These are phyloP conservation scores for Orthosia cruda DNA, from an alignment of 2,888 invertebrate genomes.

Conservation along the genomic window DNA sequence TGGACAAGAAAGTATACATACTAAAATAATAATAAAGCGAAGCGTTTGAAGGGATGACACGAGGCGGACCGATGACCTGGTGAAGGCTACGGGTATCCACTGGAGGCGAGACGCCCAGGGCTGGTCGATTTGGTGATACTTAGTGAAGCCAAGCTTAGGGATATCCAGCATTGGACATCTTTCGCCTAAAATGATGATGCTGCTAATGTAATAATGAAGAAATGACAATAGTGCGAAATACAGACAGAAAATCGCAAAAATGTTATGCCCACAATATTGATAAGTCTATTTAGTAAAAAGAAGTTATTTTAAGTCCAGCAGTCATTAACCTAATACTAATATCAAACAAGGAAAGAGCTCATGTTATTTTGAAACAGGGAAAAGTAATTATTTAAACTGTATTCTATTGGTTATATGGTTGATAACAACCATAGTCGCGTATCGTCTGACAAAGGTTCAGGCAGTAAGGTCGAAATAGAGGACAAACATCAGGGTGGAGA, in stretches of 20 bases:
- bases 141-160: no score
- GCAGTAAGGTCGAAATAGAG: no score
- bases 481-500: no score
- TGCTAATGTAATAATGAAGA: neutral
- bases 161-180: no score
- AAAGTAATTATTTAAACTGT: slow-evolving; percentile 16
- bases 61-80: no score
- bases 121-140: no score
- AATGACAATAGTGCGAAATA: neutral
- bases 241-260: neutral
- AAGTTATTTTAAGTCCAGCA: neutral
- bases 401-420: neutral
- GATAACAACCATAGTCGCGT: neutral
- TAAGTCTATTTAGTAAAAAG: neutral
- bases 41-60: no score
- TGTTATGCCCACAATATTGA: neutral
- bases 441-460: neutral
- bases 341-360: slow-evolving; percentile 6
- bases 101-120: no score
- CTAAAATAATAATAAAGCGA: no score
- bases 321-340: neutral
- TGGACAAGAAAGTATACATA: no score
- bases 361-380: slow-evolving; percentile 21
- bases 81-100: no score
- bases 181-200: neutral